Base-by-base conservation (phyloP, 2,888 invertebrate genomes). In the Oeneis ivallda region DNA sequence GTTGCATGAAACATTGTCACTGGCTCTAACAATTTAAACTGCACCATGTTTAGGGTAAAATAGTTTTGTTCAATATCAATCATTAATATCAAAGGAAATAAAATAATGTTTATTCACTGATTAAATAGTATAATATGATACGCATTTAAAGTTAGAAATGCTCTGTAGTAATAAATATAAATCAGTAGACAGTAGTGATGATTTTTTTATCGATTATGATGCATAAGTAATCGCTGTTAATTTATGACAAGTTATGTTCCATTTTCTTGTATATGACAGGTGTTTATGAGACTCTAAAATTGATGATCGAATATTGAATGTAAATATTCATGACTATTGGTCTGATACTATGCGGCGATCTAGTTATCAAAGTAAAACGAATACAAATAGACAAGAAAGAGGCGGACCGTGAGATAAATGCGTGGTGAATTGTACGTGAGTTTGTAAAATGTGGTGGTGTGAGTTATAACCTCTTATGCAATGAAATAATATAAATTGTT, bases 321-420 rank as follows among this genome's bases (percentile, higher is more conserved):
- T 52, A 53, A 49, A 60, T 64, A 64, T 64, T 64, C 64, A 64
- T 64, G 50, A 59, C 43, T 45, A 50, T 32, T 50, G 47, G 49
- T 62, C 17, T 62, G 17, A 52, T 59, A 53, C 32, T 53, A 59
- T 54, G 47, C 59, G 34, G 32, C 53, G 66, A 45, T 60, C 56
- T 67, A 67, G 67, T 65, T 65, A 59, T 64, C 60, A 60, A 63
- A 60, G 57, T 63, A 61, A 64, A 67, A 67, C 50, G 52, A 59
- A 66, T 62, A 66, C 62, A 59, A 64, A 67, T 64, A 67, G 49
- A 67, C 67, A 64, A 67, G 67, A 64, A 60, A 64, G 37, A 64
- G 67, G 67, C 67, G 67, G 63, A 34, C 7, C 63, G 11, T 49
- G 37, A 41, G 37, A 59, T 59, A 63, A 54, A 66, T 63, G 49